These are phyloP conservation scores for Crotalus viridis DNA, from an alignment of 2,113 vertebrate genomes.

Conservation along the genomic window DNA sequence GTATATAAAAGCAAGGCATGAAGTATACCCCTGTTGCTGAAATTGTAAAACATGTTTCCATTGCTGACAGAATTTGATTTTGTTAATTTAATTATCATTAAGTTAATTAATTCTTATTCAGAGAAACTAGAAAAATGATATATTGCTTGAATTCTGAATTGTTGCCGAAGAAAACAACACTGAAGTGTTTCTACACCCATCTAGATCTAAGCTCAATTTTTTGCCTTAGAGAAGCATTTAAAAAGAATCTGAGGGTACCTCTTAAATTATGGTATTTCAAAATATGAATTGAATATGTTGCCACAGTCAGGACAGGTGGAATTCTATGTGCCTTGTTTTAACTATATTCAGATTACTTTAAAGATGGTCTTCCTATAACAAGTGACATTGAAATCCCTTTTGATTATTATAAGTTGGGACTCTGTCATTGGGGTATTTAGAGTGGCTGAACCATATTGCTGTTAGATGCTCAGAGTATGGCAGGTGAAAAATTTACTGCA, in stretches of 20 bases:
- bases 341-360: not conserved
- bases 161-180: no score
- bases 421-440: slow-evolving; percentile 3
- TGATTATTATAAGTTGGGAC: not conserved
- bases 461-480: slow-evolving; percentile 28
- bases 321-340: not conserved
- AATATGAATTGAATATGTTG: not conserved
- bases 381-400: not conserved
- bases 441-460: not conserved
- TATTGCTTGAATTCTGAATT: no score
- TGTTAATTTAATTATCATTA: no score
- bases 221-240: no score
- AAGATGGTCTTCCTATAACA: not conserved
- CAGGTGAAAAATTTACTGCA: slow-evolving; percentile 14
- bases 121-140: slow-evolving; percentile 43
- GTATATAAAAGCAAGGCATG: slow-evolving; percentile 55
- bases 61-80: slow-evolving; percentile 67
- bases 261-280: not conserved
- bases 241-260: not conserved
- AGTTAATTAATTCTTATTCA: slow-evolving; percentile 14
- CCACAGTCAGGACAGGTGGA: not conserved
- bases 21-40: slow-evolving; percentile 39
- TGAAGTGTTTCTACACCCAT: no score
- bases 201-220: no score
- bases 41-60: slow-evolving; percentile 39